Evolutionary conservation across 1,140 invertebrate genomes (phyloP).

Genomic region (Cotesia vestalis): DNA sequence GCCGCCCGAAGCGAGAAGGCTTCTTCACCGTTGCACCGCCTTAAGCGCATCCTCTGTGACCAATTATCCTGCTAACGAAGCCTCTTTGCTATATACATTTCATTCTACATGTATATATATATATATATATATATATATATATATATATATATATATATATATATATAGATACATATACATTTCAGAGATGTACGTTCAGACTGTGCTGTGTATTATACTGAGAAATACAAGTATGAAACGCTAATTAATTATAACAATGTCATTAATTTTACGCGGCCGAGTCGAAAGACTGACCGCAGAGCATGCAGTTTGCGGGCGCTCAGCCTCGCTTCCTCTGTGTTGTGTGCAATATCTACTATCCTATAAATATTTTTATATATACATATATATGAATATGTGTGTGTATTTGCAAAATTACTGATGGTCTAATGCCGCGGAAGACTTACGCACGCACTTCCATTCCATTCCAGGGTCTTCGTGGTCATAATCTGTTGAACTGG

Average conservation of each 20-base stretch:
- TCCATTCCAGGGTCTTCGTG: constrained; percentile 12
- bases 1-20: constrained; percentile 22
- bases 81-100: constrained; percentile 36
- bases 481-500: constrained; percentile 17
- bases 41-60: constrained; percentile 63
- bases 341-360: neutral
- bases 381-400: neutral
- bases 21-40: constrained; percentile 23
- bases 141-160: no score
- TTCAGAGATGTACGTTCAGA: no score
- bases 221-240: constrained; percentile 38
- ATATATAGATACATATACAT: constrained; percentile 1
- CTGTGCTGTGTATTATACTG: constrained; percentile 17
- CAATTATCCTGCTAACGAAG: constrained; percentile 65
- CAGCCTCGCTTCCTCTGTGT: constrained; percentile 46
- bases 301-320: constrained; percentile 25
- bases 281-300: constrained; percentile 61
- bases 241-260: constrained; percentile 67
- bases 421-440: neutral
- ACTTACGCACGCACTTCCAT: constrained; percentile 22
- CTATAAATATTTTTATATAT: neutral
- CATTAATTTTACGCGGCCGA: constrained; percentile 64
- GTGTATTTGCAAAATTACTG: neutral
- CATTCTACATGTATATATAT: constrained; percentile 12
- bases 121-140: no score